phyloP scores from a whole-genome alignment of 2,113 vertebrate genomes.

The Phoenicopterus ruber region DNA sequence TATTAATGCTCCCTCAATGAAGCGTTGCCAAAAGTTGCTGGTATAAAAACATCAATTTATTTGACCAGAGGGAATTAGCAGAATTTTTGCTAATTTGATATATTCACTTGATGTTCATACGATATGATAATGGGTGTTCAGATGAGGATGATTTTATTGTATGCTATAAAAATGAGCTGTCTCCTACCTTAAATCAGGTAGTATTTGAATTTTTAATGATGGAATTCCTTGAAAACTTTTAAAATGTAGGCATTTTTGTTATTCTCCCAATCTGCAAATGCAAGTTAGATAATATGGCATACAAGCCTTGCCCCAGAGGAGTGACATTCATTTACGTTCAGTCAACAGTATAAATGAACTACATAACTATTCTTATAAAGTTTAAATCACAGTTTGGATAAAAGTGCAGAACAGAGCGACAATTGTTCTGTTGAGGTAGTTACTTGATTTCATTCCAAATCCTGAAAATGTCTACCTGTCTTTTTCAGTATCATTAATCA shows the following conservation, averaged over 20 bases:
- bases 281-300: neutral
- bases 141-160: neutral
- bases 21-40: neutral
- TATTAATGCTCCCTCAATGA: neutral
- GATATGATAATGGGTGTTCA: neutral
- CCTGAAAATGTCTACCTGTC: neutral
- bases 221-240: neutral
- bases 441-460: slow-evolving; percentile 42
- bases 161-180: neutral
- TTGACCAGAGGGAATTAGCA: neutral
- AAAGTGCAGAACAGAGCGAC: neutral
- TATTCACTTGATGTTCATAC: neutral
- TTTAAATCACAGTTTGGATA: slow-evolving; percentile 30
- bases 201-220: neutral
- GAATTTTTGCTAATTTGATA: neutral
- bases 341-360: neutral
- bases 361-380: slow-evolving; percentile 11
- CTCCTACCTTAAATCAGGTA: neutral
- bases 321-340: neutral
- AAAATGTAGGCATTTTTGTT: neutral
- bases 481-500: neutral
- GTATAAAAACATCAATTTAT: neutral
- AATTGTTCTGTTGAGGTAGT: neutral
- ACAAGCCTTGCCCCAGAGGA: neutral
- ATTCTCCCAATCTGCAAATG: neutral